Percentiles rank a stretch among this genome's conserved stretches.
phyloP scores from a whole-genome alignment of 2,888 invertebrate species.

The Xestobium rufovillosum region DNA sequence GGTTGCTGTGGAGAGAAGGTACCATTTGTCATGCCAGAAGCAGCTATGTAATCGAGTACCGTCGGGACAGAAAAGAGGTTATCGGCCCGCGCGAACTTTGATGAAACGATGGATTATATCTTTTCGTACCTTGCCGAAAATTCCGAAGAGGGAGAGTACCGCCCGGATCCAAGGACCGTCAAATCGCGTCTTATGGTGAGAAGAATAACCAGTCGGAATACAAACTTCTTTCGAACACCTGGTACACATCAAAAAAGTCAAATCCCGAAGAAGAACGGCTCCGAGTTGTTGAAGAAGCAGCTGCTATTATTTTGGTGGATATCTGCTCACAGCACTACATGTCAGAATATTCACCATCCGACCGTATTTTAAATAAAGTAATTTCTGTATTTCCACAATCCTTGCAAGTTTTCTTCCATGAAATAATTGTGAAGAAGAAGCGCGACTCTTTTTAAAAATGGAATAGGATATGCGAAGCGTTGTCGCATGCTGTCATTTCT shows the following conservation, averaged over 20 bases:
- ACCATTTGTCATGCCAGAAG: constrained; percentile 13
- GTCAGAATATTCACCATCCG: constrained; percentile 18
- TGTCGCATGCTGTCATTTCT: constrained; percentile 23
- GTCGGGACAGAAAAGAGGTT: constrained; percentile 15
- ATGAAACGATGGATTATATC: constrained; percentile 19
- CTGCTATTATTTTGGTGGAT: constrained; percentile 22
- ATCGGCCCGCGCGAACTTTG: constrained; percentile 16
- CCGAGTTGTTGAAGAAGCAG: constrained; percentile 19
- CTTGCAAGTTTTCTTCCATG: constrained; percentile 13
- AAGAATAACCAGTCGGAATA: too few species aligned
- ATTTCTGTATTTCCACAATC: constrained; percentile 19
- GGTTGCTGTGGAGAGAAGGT: constrained; percentile 14
- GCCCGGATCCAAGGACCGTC: constrained; percentile 14
- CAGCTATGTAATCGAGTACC: neutral
- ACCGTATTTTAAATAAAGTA: constrained; percentile 18
- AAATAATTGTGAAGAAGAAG: constrained; percentile 14
- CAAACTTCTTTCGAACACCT: too few species aligned
- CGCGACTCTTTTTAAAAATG: constrained; percentile 15
- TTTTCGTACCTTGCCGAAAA: constrained; percentile 16
- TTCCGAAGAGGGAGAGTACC: constrained; percentile 15
- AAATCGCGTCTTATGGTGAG: constrained; percentile 13
- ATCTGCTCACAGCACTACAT: constrained; percentile 20
- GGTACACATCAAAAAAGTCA: constrained; percentile 17
- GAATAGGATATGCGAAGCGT: constrained; percentile 17
- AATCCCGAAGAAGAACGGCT: constrained; percentile 20